Percentiles rank a stretch among this genome's conserved stretches.
These are phyloP conservation scores for Halisarca cf. caerulea DNA, from an alignment of 37 sponge, comb jelly and placozoan genomes.

Conservation along the genomic window DNA sequence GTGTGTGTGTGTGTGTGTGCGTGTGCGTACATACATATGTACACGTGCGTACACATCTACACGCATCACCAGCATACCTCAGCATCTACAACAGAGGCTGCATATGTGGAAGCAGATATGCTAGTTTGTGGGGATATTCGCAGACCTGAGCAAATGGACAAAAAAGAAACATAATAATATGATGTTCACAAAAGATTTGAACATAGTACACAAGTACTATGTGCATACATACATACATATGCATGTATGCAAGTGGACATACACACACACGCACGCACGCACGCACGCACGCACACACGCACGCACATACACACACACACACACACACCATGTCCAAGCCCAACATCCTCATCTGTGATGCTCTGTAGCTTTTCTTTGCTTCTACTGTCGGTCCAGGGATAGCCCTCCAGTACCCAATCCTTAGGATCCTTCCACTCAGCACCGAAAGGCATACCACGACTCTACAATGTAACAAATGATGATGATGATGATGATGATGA, in stretches of 20 bases:
- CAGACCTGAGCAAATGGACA: not conserved
- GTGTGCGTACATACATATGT: too few species aligned
- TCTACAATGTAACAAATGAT: too few species aligned
- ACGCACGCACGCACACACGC: not conserved
- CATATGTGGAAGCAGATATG: not conserved
- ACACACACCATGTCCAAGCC: constrained; percentile 69
- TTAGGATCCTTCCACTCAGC: constrained; percentile 76
- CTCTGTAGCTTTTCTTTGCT: constrained; percentile 62
- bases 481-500: not conserved
- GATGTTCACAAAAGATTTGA: too few species aligned
- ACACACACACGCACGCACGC: not conserved
- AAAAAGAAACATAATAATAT: too few species aligned
- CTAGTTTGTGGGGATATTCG: constrained; percentile 19
- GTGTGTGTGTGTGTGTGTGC: too few species aligned
- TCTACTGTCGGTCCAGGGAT: constrained; percentile 59
- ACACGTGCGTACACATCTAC: not conserved
- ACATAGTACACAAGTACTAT: not conserved
- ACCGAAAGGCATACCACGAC: constrained; percentile 56
- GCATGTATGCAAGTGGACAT: not conserved
- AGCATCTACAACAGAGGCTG: not conserved
- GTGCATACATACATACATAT: not conserved
- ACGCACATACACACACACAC: not conserved
- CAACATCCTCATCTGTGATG: constrained; percentile 76
- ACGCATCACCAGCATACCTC: not conserved
- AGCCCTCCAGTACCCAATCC: constrained; percentile 74